Base-by-base conservation (phyloP, 2,888 invertebrate genomes). In the Sabatieria punctata region DNA sequence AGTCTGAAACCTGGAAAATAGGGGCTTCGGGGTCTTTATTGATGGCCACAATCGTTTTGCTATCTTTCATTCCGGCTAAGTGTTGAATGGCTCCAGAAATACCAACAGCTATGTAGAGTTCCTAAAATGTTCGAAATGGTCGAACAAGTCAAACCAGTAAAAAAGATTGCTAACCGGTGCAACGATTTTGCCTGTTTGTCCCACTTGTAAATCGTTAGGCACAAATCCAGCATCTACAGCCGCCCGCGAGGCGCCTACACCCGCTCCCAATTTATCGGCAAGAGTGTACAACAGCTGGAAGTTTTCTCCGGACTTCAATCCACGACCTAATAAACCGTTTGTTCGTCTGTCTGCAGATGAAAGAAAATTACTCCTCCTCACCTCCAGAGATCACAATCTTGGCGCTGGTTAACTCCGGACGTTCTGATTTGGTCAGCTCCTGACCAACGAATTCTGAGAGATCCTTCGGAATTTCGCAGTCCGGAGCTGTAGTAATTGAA, bases 41-140 rank as follows among this genome's bases (percentile, higher is more conserved):
- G 60, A 97, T 95, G 41, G 95, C 93, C 1, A 95, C 95, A 66
- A 99, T 99, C 0, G 91, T 88, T 72, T 95, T 95, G 35, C 89
- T 89, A 68, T 95, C 93, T 69, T 95, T 95, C 93, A 95, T 95
- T 49, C 93, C 93, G 49, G 95, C 95, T 61, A 97, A 77, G 75
- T 97, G 97, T 70, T 97, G 95, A 65, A 97, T 97, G 39, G 97
- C 97, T 26, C 97, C 97, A 42, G 91, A 93, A 63, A 97, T 97
- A 44, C 95, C 97, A 30, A 97, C 83, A 25, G 95, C 95, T 46
- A 97, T 81, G 68, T 97, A 97, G 59, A 97, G 73, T 59, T 97
- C 88, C 86, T 88, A 15, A 15, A 11, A 15, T 30, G 8, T 30
- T 30, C 30, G 30, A 30, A 15, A 15, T 15, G 30, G 30, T 15